Conservation (phyloP, 35 echinoderm and acorn worm genomes). For the Apostichopus californicus region DNA sequence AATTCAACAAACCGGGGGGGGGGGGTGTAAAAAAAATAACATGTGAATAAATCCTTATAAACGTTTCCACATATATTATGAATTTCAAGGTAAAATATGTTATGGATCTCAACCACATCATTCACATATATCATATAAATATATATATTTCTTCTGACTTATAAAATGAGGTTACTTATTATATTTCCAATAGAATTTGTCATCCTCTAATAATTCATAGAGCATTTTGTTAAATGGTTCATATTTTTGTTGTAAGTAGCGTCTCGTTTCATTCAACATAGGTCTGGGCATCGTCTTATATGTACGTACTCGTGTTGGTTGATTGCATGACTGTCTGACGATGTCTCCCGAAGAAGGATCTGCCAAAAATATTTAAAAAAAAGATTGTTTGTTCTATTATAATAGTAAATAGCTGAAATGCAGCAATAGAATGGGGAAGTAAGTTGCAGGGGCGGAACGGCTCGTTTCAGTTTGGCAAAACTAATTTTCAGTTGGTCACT, state of each 20-base stretch:
- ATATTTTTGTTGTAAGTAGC: slow-evolving; percentile 25
- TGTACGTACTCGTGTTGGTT: neutral
- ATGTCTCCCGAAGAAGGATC: slow-evolving; percentile 7
- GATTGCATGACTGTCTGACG: slow-evolving; percentile 14
- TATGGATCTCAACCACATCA: no score
- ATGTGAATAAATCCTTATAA: no score
- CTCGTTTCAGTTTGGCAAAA: no score
- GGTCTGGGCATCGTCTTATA: neutral
- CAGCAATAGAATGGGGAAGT: neutral
- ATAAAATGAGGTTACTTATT: neutral
- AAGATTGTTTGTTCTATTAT: neutral
- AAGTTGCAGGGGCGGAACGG: neutral
- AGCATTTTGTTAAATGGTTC: slow-evolving; percentile 15
- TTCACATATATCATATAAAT: no score
- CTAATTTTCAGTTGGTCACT: no score
- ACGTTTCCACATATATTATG: no score
- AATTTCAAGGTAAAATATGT: no score
- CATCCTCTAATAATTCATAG: slow-evolving; percentile 34
- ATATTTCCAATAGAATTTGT: slow-evolving; percentile 25
- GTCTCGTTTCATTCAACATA: slow-evolving; percentile 9
- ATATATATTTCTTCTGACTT: no score
- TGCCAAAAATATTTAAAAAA: neutral
- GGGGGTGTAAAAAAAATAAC: no score
- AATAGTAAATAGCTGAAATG: neutral
- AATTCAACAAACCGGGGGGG: no score